Conservation (phyloP, 2,888 invertebrate species). For the Harmothoe impar region DNA sequence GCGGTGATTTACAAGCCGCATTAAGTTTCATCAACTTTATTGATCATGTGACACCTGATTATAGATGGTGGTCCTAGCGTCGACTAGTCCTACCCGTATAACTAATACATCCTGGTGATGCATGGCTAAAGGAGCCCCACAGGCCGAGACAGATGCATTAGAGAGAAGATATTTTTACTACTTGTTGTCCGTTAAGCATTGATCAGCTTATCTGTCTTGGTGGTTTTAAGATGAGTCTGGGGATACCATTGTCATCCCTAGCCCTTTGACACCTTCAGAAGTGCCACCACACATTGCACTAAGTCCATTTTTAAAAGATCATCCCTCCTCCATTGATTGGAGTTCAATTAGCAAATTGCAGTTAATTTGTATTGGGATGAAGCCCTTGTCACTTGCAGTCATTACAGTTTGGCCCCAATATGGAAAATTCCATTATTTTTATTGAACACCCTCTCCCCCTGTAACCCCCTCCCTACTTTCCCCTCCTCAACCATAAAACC, state of each 20-base stretch:
- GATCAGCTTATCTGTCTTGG: no score
- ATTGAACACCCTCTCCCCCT: no score
- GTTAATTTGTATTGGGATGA: slow-evolving; percentile 33
- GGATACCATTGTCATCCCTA: no score
- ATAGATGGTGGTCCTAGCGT: not conserved
- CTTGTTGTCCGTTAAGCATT: not conserved
- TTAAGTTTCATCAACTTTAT: slow-evolving; percentile 31
- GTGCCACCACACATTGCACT: not conserved
- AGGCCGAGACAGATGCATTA: not conserved
- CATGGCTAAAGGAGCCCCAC: not conserved
- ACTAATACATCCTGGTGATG: not conserved
- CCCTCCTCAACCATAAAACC: slow-evolving; percentile 3
- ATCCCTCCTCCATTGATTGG: no score
- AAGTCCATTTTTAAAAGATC: not conserved
- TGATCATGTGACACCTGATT: not conserved
- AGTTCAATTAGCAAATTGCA: slow-evolving; percentile 38
- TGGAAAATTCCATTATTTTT: slow-evolving; percentile 33
- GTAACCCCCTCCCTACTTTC: no score
- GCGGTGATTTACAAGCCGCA: not conserved
- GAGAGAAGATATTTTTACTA: not conserved
- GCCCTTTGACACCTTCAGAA: not conserved
- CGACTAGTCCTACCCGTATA: not conserved
- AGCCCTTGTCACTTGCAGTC: not conserved
- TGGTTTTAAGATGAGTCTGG: no score
- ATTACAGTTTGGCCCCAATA: slow-evolving; percentile 12